Base-by-base conservation (phyloP, 2,797 vertebrate genomes). In the Manis javanica region DNA sequence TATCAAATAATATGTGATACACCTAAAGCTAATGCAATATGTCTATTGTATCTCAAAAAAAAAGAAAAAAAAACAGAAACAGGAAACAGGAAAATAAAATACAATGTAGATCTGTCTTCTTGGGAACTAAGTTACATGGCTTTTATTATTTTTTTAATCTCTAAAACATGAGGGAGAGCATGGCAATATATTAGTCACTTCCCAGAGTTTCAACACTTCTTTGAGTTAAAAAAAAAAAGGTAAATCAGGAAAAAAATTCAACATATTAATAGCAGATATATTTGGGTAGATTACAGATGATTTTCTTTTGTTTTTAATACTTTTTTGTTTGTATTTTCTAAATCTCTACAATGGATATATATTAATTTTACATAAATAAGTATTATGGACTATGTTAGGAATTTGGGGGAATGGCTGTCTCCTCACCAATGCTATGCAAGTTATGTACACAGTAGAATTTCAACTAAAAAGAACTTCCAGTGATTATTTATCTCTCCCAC, bases 191-290 rank as follows among this genome's bases (percentile, higher is more conserved):
- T 39, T 34, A 39, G 75, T 57, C 37, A 14, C n/a, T 83, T 57
- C 63, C 29, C 14, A 57, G 78, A 74, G 37, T 63, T 51, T 90
- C 53, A 95, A 24, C 29, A 66, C 5, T 69, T 96, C 5, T 51
- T 51, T 69, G 64, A 90, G 12, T 53, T 89, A n/a, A 78, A 95
- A 88, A 96, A 68, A 89, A 64, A 69, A 69, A 46, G 11, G 46
- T 31, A 46, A 84, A 51, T 64, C 19, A 61, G n/a, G 15, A 21
- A 78, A 31, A 26, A 77, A 81, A 75, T 63, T 31, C 53, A 57
- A 72, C 53, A 21, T 15, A 16, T 59, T 63, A 68, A 37, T 26
- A 79, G 37, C 69, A 84, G 16, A 68, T 81, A 88, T 34, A 11
- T 68, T 87, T 90, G 75, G 34, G 21, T 61, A 86, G 82, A 46